Conservation (phyloP, 2,113 vertebrate species). For the Corythoichthys intestinalis region DNA sequence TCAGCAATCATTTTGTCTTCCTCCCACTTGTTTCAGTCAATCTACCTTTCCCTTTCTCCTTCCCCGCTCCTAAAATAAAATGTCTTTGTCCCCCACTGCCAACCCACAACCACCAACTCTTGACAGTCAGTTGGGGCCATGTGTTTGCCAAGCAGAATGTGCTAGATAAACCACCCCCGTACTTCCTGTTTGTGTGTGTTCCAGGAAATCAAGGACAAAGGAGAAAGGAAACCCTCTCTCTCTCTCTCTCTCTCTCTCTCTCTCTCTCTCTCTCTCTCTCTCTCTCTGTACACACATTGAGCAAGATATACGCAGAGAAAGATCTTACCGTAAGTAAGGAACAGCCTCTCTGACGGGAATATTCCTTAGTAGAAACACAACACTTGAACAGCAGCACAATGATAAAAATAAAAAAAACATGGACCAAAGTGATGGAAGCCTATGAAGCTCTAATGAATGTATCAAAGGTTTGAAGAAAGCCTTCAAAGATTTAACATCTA, state of each 20-base stretch:
- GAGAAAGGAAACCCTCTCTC: conserved; percentile 2
- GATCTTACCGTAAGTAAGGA: conserved; percentile 41
- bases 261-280: conserved; percentile 3
- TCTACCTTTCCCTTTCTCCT: background rate
- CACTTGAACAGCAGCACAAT: background rate
- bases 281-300: background rate
- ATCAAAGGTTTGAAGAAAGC: background rate
- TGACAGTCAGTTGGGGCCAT: background rate
- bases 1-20: background rate
- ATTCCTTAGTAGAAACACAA: conserved; percentile 10
- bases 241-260: conserved; percentile 1
- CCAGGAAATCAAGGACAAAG: conserved; percentile 3
- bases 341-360: conserved; percentile 38
- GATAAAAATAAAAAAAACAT: background rate
- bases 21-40: background rate
- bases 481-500: background rate
- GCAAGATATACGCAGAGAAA: background rate
- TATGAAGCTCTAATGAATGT: background rate
- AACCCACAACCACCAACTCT: background rate
- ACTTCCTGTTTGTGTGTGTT: conserved; percentile 1
- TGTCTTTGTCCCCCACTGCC: background rate
- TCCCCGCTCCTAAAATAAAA: background rate
- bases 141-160: background rate
- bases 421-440: background rate
- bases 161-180: background rate